Base-by-base conservation (phyloP, 2,797 vertebrate genomes). In the Hippocampus kuda region DNA sequence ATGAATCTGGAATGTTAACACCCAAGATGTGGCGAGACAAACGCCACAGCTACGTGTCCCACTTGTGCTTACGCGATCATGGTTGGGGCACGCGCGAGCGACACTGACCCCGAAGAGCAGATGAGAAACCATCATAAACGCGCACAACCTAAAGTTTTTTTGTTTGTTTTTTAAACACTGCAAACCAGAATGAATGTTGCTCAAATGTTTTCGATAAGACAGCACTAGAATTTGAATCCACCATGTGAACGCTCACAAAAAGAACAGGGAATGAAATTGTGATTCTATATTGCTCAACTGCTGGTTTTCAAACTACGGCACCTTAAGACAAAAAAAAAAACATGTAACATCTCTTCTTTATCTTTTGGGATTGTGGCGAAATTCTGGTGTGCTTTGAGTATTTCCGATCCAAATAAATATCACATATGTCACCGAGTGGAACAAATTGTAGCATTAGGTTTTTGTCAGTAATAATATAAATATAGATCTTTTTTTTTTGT, bases 31-130 rank as follows among this genome's bases (percentile, higher is more conserved):
- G 15, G 11, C 54, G 27, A 59, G 20, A 65, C 72, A 72, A 65
- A 61, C 49, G 26, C 70, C 12, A 54, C 69, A 74, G 73, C 71
- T 66, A 79, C 69, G 80, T 11, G 48, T 68, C 65, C 51, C 65
- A 70, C 24, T 26, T 48, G 64, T 65, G 57, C 27, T 44, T 44
- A 13, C 24, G 65, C 30, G 26, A 26, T 66, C 65, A 13, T 24
- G n/a, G 38, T 44, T 24, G 38, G 15, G 44, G 2, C 4, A 27
- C 65, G 51, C 9, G 24, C 11, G 4, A 44, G 24, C 63, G 24
- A 41, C 63, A 65, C 34, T 18, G 13, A 9, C 61, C 18, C 20
- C 41, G 13, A 44, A 2, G 15, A 38, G 24, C 11, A 24, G 10
- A 27, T 62, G 22, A 34, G 34, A 26, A 42, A 65, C 22, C n/a